These are phyloP conservation scores for Melanogrammus aeglefinus DNA, from an alignment of 2,797 vertebrate species.

Conservation along the genomic window DNA sequence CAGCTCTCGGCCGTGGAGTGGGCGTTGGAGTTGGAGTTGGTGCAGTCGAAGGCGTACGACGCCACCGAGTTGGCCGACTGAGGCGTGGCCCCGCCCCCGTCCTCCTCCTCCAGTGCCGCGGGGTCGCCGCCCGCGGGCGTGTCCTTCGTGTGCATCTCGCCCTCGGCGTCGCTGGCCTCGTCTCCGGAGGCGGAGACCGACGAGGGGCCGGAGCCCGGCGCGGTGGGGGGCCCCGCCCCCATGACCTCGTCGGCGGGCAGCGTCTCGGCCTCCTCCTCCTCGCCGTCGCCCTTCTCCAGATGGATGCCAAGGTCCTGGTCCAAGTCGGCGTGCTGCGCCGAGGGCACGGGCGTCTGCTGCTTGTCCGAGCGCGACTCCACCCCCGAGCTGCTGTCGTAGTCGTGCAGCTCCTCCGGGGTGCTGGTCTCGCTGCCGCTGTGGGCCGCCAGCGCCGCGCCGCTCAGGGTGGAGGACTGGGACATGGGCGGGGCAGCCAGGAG, in stretches of 20 bases:
- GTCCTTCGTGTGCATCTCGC: conserved; percentile 77
- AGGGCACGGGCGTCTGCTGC: conserved; percentile 71
- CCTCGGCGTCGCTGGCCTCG: conserved; percentile 78
- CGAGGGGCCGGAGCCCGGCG: conserved; percentile 74
- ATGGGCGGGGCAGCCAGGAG: conserved; percentile 49
- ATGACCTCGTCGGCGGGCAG: conserved; percentile 79
- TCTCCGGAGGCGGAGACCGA: conserved; percentile 78
- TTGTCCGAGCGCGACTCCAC: conserved; percentile 83
- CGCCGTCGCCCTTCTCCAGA: conserved; percentile 77
- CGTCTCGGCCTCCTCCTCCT: conserved; percentile 82
- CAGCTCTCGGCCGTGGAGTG: conserved; percentile 81
- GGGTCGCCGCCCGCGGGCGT: conserved; percentile 45
- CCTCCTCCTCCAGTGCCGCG: conserved; percentile 68
- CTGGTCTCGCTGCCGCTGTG: conserved; percentile 87
- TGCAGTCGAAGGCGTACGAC: conserved; percentile 80
- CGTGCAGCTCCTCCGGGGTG: conserved; percentile 87
- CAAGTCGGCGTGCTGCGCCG: conserved; percentile 63
- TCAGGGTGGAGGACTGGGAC: conserved; percentile 76
- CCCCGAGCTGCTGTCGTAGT: conserved; percentile 88
- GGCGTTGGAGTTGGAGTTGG: conserved; percentile 78
- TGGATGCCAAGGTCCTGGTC: conserved; percentile 86
- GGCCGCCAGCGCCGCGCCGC: conserved; percentile 73
- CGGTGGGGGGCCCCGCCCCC: conserved; percentile 76
- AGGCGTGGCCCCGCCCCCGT: conserved; percentile 70
- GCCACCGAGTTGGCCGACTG: conserved; percentile 80